Conservation (phyloP, 2,797 vertebrate species). For the Rhinatrema bivittatum region DNA sequence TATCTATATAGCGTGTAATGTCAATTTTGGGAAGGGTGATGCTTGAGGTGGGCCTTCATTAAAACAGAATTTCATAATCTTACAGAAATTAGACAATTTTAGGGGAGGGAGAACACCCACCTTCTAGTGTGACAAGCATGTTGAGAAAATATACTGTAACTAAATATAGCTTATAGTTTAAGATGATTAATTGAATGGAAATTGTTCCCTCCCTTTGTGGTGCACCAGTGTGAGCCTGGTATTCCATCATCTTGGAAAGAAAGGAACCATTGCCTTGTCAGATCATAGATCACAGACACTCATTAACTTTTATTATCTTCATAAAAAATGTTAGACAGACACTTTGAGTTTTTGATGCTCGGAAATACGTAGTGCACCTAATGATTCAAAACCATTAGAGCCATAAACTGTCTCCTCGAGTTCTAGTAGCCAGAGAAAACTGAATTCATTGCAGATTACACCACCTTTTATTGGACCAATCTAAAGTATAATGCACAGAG, state of each 20-base stretch:
- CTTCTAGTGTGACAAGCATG: conserved; percentile 32
- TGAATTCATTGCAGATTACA: no score
- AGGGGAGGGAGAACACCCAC: conserved; percentile 41
- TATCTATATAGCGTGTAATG: no score
- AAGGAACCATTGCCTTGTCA: conserved; percentile 58
- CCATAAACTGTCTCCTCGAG: conserved; percentile 39
- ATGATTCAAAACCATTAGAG: conserved; percentile 48
- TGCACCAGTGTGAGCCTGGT: conserved; percentile 31
- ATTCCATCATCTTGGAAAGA: conserved; percentile 40
- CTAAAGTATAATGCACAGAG: no score
- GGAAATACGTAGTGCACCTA: conserved; percentile 41
- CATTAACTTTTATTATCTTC: conserved; percentile 65
- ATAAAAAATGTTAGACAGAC: conserved; percentile 56
- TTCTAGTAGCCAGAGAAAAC: no score
- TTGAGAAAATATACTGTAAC: conserved; percentile 46
- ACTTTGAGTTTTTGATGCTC: conserved; percentile 46
- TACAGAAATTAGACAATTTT: conserved; percentile 19
- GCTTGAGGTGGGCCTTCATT: no score
- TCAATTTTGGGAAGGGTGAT: no score
- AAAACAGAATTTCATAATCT: conserved; percentile 33
- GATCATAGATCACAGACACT: conserved; percentile 50
- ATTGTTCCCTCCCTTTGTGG: conserved; percentile 42
- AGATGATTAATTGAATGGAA: conserved; percentile 45
- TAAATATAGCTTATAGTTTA: conserved; percentile 52
- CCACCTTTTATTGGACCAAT: no score